Evolutionary conservation across 1,140 invertebrate genomes (phyloP).

Genomic region (Pinna nobilis): DNA sequence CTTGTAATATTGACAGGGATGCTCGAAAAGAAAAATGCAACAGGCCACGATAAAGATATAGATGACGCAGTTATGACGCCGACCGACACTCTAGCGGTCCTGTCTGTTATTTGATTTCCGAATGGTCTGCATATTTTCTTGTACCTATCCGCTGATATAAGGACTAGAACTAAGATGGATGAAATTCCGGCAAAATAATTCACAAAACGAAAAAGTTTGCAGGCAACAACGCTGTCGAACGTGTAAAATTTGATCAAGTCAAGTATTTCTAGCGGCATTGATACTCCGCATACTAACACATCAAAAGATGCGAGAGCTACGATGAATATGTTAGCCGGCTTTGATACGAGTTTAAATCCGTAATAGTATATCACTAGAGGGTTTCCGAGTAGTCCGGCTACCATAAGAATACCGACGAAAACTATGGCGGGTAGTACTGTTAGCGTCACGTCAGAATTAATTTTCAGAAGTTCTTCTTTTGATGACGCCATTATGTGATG

Average conservation of each 20-base stretch:
- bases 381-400: conserved; percentile 49
- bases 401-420: conserved; percentile 38
- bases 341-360: conserved; percentile 33
- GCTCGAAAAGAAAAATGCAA: conserved; percentile 34
- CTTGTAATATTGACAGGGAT: conserved; percentile 9
- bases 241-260: conserved; percentile 45
- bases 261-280: conserved; percentile 49
- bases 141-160: conserved; percentile 49
- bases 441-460: conserved; percentile 22
- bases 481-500: conserved; percentile 5
- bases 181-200: conserved; percentile 40
- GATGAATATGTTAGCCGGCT: conserved; percentile 48
- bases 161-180: conserved; percentile 39
- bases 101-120: conserved; percentile 35
- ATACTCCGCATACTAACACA: conserved; percentile 39
- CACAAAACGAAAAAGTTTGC: conserved; percentile 41
- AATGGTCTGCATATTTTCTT: conserved; percentile 49
- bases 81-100: conserved; percentile 31
- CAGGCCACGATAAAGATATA: conserved; percentile 43
- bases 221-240: conserved; percentile 38
- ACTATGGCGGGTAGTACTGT: conserved; percentile 43
- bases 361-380: conserved; percentile 44
- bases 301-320: conserved; percentile 49
- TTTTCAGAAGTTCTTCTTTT: conserved; percentile 1
- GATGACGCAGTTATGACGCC: conserved; percentile 14